Evolutionary conservation across 2,797 vertebrate species (phyloP), one percentile per base, ranked within the genome.

Genomic region (Sebastes melanostomus): DNA sequence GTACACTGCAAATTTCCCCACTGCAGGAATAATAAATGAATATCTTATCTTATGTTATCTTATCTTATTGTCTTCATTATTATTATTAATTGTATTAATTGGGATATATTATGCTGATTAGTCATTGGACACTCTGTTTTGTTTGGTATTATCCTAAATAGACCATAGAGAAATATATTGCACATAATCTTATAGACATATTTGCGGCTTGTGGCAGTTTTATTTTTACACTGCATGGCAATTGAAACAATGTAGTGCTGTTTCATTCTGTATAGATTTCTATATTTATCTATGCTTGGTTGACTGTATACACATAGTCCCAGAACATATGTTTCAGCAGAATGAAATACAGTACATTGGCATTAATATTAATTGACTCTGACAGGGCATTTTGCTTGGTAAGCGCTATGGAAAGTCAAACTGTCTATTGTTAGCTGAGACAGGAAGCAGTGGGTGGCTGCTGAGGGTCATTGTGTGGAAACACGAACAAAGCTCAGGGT

Each of bases 391-490:
- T 91, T 87, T 86, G 91, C 91, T 87, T 77, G 61, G 59, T 93
- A 88, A 93, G 91, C 85, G 6, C 22, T 67, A 38, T 22, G 58
- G 78, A 69, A 62, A 65, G 77, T 83, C 76, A 55, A 73, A 76
- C 52, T 30, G 65, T 56, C 88, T 88, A 92, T 94, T 93, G 89
- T 93, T 92, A 84, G 87, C 72, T 12, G 70, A 34, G 38, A 38
- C 87, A 90, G 93, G 93, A 93, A 93, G 81, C 73, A n/a, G 86
- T 83, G 89, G 88, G 88, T n/a, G 75, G 88, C 82, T 75, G 66
- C 77, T 79, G 80, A 78, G 80, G 90, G 88, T 88, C 86, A 85
- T 34, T 59, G 86, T 78, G 85, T 79, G 86, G 82, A 90, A 78
- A 73, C 61, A 58, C 3, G 55, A 62, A 84, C 86, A 83, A 85